Percentiles rank a stretch among this genome's conserved stretches.
phyloP scores from a whole-genome alignment of 2,797 vertebrate genomes.

The Todus mexicanus region DNA sequence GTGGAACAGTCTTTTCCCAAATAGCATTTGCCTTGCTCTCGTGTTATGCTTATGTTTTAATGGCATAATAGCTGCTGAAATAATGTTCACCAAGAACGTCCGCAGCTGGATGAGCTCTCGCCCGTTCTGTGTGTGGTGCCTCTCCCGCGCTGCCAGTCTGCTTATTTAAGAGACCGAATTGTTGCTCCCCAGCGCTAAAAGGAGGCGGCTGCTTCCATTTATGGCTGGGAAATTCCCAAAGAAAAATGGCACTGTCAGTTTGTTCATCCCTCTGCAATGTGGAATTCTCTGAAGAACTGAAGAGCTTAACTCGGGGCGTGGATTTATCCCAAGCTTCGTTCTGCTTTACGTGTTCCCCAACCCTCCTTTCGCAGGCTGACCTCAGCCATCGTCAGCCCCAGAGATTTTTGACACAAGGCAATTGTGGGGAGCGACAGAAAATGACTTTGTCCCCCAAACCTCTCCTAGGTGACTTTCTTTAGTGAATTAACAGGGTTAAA shows the following conservation, averaged over 20 bases:
- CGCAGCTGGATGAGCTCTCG: background rate
- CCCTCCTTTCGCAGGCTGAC: background rate
- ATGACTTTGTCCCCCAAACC: background rate
- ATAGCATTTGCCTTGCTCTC: background rate
- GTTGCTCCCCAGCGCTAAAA: background rate
- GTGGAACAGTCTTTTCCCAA: background rate
- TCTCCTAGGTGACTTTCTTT: background rate
- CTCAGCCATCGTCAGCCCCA: background rate
- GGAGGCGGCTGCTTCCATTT: conserved; percentile 17
- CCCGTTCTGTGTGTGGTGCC: background rate
- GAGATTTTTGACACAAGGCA: background rate
- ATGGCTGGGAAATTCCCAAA: conserved; percentile 26
- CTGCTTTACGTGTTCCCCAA: background rate
- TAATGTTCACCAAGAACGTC: fast-evolving
- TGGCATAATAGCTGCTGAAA: background rate
- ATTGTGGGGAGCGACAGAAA: background rate
- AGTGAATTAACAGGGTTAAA: background rate
- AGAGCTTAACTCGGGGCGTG: background rate
- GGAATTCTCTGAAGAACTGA: background rate
- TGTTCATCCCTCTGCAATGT: background rate
- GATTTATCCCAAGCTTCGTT: background rate
- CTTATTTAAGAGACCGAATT: background rate
- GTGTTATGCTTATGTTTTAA: background rate
- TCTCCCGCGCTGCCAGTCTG: background rate
- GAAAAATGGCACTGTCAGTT: background rate